phyloP scores from a whole-genome alignment of 2,888 invertebrate species.

The Deroplatys truncata region DNA sequence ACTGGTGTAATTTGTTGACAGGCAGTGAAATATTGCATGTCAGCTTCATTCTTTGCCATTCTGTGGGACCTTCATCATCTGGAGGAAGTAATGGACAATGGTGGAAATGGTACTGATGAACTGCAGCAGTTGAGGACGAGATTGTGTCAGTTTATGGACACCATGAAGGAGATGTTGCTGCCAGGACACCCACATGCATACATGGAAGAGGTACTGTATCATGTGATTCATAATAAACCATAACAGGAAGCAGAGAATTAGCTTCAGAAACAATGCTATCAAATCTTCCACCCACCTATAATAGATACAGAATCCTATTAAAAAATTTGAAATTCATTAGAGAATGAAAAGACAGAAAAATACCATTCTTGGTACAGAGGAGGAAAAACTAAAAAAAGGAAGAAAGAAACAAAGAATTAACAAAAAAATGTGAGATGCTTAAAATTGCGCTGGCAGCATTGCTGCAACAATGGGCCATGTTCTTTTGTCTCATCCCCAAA shows the following conservation, averaged over 20 bases:
- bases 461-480: too few relatives aligned
- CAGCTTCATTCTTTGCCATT: constrained; percentile 66
- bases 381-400: too few relatives aligned
- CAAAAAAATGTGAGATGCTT: too few relatives aligned
- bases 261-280: too few relatives aligned
- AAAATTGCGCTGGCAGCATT: too few relatives aligned
- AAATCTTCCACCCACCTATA: background rate
- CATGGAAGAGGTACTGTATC: constrained; percentile 72
- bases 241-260: constrained; percentile 21
- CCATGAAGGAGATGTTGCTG: constrained; percentile 65
- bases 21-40: constrained; percentile 74
- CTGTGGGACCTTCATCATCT: constrained; percentile 85
- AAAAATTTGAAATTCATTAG: background rate
- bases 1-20: constrained; percentile 38
- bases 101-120: constrained; percentile 53
- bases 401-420: too few relatives aligned
- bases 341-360: background rate
- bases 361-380: too few relatives aligned
- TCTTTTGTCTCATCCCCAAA: too few relatives aligned
- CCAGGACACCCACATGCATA: constrained; percentile 63
- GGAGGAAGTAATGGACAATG: constrained; percentile 65
- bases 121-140: constrained; percentile 61
- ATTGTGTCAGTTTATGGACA: constrained; percentile 69
- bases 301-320: background rate
- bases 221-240: too few relatives aligned